Conservation (phyloP, 2,888 invertebrate species). For the Hesperia comma region DNA sequence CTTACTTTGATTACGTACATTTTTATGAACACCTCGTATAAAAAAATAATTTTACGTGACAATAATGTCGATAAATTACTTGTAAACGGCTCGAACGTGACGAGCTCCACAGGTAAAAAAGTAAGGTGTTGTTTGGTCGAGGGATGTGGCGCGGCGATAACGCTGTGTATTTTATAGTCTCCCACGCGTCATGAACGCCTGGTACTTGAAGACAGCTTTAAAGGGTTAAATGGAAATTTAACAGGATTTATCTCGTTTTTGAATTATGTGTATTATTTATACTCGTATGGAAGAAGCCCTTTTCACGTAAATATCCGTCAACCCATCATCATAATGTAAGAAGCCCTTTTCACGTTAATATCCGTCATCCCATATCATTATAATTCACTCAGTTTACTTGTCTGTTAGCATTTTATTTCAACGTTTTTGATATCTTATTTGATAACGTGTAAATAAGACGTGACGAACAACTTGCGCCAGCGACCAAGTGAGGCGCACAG, state of each 20-base stretch:
- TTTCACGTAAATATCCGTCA: too few relatives aligned
- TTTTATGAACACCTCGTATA: conserved; percentile 13
- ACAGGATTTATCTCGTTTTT: too few relatives aligned
- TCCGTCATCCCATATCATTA: too few relatives aligned
- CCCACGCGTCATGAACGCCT: conserved; percentile 10
- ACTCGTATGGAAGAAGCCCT: too few relatives aligned
- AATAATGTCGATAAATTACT: conserved; percentile 63
- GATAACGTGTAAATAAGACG: neutral
- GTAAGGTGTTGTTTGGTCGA: conserved; percentile 5
- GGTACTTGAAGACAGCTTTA: neutral
- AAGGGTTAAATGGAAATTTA: too few relatives aligned
- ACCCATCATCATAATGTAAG: too few relatives aligned
- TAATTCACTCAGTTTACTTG: too few relatives aligned
- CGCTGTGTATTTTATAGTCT: conserved; percentile 19
- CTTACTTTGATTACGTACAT: neutral
- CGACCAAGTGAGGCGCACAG: conserved; percentile 53
- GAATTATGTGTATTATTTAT: too few relatives aligned
- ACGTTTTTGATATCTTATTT: too few relatives aligned
- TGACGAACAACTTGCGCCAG: conserved; percentile 37
- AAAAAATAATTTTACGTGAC: conserved; percentile 58
- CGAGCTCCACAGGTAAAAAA: conserved; percentile 50
- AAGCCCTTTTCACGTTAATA: too few relatives aligned
- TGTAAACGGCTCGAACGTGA: conserved; percentile 69
- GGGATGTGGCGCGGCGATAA: conserved; percentile 24
- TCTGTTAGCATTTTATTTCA: too few relatives aligned